Conservation (phyloP, 2,113 vertebrate genomes). For the Leptobrachium leishanense region DNA sequence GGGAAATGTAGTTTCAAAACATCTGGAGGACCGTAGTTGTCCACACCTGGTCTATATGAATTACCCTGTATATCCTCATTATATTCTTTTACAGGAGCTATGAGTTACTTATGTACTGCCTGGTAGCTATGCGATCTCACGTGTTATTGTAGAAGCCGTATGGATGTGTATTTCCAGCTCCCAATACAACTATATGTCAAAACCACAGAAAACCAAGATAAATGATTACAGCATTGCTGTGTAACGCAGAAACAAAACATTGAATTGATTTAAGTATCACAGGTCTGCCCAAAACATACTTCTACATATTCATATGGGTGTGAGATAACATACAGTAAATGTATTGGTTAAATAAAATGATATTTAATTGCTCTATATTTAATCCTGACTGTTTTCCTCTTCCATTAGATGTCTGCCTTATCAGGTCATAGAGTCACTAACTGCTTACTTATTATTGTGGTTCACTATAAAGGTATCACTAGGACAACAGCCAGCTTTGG, state of each 20-base stretch:
- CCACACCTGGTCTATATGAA: too few species aligned
- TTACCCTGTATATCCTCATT: too few species aligned
- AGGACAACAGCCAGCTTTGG: too few species aligned
- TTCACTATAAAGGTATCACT: too few species aligned
- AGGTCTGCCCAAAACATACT: too few species aligned
- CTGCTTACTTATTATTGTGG: not conserved
- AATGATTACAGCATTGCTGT: not conserved
- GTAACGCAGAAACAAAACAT: not conserved
- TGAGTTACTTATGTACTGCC: not conserved
- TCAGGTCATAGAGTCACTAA: not conserved
- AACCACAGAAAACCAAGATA: not conserved
- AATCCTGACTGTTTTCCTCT: not conserved
- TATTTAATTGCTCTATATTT: not conserved
- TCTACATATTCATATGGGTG: too few species aligned
- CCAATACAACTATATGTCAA: constrained; percentile 12
- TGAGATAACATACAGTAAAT: too few species aligned
- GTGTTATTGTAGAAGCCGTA: not conserved
- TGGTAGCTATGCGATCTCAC: not conserved
- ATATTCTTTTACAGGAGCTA: not conserved
- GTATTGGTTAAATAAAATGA: too few species aligned
- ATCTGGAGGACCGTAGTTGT: too few species aligned
- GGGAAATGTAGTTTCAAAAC: too few species aligned
- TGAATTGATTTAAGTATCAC: constrained; percentile 10
- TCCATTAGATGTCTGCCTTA: not conserved
- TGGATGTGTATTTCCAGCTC: not conserved